phyloP scores from a whole-genome alignment of 2,888 invertebrate species.

The Druceiella hillmani region DNA sequence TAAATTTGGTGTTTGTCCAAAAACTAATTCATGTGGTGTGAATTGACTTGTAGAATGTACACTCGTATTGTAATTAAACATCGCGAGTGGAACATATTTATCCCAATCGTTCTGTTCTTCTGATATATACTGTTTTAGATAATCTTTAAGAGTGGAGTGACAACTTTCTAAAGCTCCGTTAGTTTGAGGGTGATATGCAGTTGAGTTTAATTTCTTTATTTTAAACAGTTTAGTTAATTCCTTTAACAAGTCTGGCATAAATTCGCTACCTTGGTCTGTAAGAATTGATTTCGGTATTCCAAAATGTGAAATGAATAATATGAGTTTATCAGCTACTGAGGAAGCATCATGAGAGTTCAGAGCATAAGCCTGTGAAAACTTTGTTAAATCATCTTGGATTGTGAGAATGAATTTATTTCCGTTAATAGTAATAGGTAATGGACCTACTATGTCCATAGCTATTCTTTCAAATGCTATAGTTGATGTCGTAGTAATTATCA shows the following conservation, averaged over 20 bases:
- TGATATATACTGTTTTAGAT: conserved; percentile 27
- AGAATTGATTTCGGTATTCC: conserved; percentile 28
- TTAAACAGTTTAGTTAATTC: conserved; percentile 26
- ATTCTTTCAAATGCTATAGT: conserved; percentile 25
- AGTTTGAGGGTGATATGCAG: conserved; percentile 26
- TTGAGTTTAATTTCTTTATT: conserved; percentile 24
- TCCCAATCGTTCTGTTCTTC: conserved; percentile 27
- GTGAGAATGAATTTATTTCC: too few relatives aligned
- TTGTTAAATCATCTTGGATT: conserved; percentile 23
- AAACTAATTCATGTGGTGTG: conserved; percentile 28
- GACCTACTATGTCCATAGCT: conserved; percentile 26
- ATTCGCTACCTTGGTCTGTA: conserved; percentile 29
- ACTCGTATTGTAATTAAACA: conserved; percentile 28
- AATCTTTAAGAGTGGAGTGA: conserved; percentile 25
- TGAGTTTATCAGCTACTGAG: conserved; percentile 24
- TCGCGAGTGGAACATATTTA: conserved; percentile 24
- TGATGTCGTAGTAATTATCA: conserved; percentile 27
- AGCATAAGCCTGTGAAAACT: conserved; percentile 21
- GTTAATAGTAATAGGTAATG: conserved; percentile 22
- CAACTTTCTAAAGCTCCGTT: conserved; percentile 27
- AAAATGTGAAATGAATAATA: conserved; percentile 25
- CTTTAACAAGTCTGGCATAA: conserved; percentile 27
- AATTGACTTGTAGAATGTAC: conserved; percentile 27
- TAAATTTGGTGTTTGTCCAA: conserved; percentile 25
- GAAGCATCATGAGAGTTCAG: conserved; percentile 25